Percentiles rank a stretch among this genome's conserved stretches.
These are phyloP conservation scores for Pogonus chalceus DNA, from an alignment of 1,140 invertebrate genomes.

Conservation along the genomic window DNA sequence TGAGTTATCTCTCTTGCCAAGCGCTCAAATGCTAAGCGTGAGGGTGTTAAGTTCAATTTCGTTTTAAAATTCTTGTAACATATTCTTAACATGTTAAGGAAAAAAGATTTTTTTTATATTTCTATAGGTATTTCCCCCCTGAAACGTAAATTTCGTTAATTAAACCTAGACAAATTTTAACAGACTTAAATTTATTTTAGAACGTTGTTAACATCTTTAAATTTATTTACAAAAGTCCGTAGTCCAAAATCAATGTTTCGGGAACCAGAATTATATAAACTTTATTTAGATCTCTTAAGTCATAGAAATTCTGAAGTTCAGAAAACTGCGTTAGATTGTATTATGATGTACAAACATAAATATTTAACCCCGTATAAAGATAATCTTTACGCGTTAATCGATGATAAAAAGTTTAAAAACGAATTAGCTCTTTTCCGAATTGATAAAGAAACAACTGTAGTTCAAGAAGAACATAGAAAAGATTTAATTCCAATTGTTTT, in stretches of 20 bases:
- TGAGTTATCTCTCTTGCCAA: too few relatives aligned
- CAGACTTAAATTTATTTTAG: slow-evolving; percentile 48
- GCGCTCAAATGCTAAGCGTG: too few relatives aligned
- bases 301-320: slow-evolving; percentile 71
- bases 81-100: too few relatives aligned
- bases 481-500: slow-evolving; percentile 72
- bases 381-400: slow-evolving; percentile 64
- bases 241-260: slow-evolving; percentile 71
- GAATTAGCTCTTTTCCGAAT: slow-evolving; percentile 72
- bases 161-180: too few relatives aligned
- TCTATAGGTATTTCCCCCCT: too few relatives aligned
- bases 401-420: slow-evolving; percentile 80
- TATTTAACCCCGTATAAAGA: slow-evolving; percentile 66
- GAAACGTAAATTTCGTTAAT: too few relatives aligned
- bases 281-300: slow-evolving; percentile 69
- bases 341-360: slow-evolving; percentile 75
- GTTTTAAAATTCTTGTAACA: too few relatives aligned
- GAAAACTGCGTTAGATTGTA: slow-evolving; percentile 72
- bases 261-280: slow-evolving; percentile 59
- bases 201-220: slow-evolving; percentile 59
- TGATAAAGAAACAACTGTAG: slow-evolving; percentile 52
- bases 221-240: slow-evolving; percentile 66
- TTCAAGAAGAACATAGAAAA: slow-evolving; percentile 61
- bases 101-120: too few relatives aligned
- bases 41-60: too few relatives aligned